Percentiles rank a stretch among this genome's conserved stretches.
Conservation (phyloP, 2,888 invertebrate species). For the Agriopis marginaria region DNA sequence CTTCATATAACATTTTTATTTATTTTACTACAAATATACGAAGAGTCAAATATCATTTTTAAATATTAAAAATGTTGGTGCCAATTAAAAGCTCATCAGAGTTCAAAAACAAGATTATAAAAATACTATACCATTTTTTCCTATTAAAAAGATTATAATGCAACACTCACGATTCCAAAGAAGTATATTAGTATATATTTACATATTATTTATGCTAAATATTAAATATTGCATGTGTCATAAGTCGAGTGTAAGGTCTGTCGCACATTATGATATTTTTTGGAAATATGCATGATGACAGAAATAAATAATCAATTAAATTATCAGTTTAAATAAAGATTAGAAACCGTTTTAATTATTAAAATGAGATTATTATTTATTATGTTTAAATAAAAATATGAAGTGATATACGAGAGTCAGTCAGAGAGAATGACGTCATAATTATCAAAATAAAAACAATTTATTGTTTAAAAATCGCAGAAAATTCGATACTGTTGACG, state of each 20-base stretch:
- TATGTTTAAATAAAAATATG: too few species aligned
- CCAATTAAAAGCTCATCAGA: conserved; percentile 62
- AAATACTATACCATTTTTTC: conserved; percentile 47
- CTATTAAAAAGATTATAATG: conserved; percentile 55
- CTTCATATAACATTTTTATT: conserved; percentile 19
- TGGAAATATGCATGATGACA: too few species aligned
- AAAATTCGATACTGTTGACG: too few species aligned
- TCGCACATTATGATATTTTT: background rate
- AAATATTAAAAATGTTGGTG: conserved; percentile 50
- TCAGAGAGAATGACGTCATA: too few species aligned
- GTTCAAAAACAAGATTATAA: conserved; percentile 50
- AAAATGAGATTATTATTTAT: too few species aligned
- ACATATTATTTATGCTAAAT: conserved; percentile 69
- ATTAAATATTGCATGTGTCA: conserved; percentile 78
- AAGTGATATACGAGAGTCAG: too few species aligned
- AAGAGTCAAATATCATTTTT: conserved; percentile 45
- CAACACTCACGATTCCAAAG: conserved; percentile 51
- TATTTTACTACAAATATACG: conserved; percentile 49
- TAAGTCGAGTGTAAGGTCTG: conserved; percentile 64
- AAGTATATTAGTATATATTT: conserved; percentile 59
- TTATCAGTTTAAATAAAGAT: too few species aligned
- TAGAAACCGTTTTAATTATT: too few species aligned
- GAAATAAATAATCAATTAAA: too few species aligned
- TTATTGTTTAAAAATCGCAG: too few species aligned
- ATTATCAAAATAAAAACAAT: too few species aligned